Conservation (phyloP, 2,797 vertebrate genomes). For the Rhincodon typus region DNA sequence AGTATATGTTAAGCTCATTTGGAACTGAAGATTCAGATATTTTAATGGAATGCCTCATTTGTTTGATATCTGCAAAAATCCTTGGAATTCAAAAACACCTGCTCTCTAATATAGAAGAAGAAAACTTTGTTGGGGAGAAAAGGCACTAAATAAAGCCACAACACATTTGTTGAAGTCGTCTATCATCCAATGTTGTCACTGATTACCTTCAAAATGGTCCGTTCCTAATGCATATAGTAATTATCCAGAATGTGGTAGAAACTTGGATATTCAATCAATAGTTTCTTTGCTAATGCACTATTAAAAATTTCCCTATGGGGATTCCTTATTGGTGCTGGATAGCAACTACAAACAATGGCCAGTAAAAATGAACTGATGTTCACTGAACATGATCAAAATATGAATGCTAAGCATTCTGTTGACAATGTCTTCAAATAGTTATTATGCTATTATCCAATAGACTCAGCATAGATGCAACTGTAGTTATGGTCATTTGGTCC, state of each 20-base stretch:
- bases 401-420: too few relatives aligned
- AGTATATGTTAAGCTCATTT: slow-evolving; percentile 18
- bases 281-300: neutral
- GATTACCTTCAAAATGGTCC: neutral
- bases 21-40: neutral
- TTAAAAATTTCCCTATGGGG: neutral
- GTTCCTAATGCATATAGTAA: neutral
- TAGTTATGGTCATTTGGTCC: neutral
- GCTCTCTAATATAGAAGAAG: neutral
- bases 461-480: too few relatives aligned
- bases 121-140: neutral
- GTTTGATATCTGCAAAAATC: neutral
- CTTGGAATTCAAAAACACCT: too few relatives aligned
- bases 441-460: too few relatives aligned
- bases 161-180: neutral
- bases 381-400: neutral
- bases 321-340: neutral
- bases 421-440: too few relatives aligned
- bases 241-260: neutral
- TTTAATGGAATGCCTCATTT: neutral
- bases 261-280: neutral
- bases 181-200: neutral
- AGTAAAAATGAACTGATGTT: neutral
- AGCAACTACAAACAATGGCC: neutral
- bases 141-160: neutral